A percentile compares a stretch with the other conserved stretches of the same genome.
Evolutionary conservation across 2,113 vertebrate genomes (phyloP).

Genomic region (Ptychochromis oligacanthus): DNA sequence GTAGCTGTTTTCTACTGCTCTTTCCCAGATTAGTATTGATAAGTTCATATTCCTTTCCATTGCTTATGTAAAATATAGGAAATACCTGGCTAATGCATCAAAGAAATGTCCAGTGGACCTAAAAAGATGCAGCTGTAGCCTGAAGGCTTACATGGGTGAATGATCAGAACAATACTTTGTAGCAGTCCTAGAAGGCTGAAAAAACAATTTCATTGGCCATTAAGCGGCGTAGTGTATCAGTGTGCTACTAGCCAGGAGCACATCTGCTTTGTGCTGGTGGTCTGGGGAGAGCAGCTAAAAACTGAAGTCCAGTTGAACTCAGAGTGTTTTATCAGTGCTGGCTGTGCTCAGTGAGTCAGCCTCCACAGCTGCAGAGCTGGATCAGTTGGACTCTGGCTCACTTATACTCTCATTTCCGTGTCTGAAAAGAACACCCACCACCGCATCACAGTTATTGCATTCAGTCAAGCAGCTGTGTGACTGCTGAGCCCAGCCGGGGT

Average conservation of each 20-base stretch:
- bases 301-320: slow-evolving; percentile 26
- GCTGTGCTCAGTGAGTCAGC: background rate
- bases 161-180: background rate
- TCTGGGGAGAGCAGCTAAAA: background rate
- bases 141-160: background rate
- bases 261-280: slow-evolving; percentile 65
- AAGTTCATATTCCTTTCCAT: background rate
- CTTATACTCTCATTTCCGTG: slow-evolving; percentile 46
- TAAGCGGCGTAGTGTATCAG: background rate
- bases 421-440: slow-evolving; percentile 42
- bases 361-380: slow-evolving; percentile 51
- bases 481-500: background rate
- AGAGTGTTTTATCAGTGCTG: slow-evolving; percentile 2
- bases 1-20: background rate
- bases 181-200: background rate
- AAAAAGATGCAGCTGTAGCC: background rate
- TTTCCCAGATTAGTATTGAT: background rate
- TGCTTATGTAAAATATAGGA: background rate
- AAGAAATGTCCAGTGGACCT: background rate
- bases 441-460: slow-evolving; percentile 43
- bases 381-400: slow-evolving; percentile 34
- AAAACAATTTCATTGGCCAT: background rate
- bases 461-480: slow-evolving; percentile 33
- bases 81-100: background rate
- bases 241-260: slow-evolving; percentile 29